phyloP scores from a whole-genome alignment of 2,888 invertebrate genomes.

The Luffia ferchaultella region DNA sequence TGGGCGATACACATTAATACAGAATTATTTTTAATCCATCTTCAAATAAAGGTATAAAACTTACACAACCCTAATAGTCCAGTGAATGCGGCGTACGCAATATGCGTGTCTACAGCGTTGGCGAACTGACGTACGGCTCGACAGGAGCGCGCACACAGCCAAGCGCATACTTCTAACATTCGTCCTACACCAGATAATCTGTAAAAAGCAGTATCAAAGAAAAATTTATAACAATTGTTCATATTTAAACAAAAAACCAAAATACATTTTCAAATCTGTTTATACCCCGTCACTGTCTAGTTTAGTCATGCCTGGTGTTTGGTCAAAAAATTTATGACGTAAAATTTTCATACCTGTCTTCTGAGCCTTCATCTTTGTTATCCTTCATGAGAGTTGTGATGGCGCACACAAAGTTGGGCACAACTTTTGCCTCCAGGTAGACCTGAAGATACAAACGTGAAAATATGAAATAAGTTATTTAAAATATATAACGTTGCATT shows the following conservation, averaged over 20 bases:
- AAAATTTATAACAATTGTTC: too few relatives aligned
- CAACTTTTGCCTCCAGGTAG: conserved; percentile 81
- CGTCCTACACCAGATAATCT: conserved; percentile 41
- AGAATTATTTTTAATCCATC: too few relatives aligned
- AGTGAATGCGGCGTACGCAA: conserved; percentile 35
- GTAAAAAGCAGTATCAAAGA: conserved; percentile 8
- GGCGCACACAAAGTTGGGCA: conserved; percentile 83
- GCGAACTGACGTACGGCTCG: conserved; percentile 49
- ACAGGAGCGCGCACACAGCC: conserved; percentile 51
- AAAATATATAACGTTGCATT: too few relatives aligned
- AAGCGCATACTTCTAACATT: conserved; percentile 50
- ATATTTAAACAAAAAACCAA: too few relatives aligned
- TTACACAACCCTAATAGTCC: conserved; percentile 30
- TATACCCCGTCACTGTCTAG: neutral
- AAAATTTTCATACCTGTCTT: conserved; percentile 35
- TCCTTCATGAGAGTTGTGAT: conserved; percentile 70
- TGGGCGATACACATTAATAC: too few relatives aligned
- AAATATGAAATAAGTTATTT: too few relatives aligned
- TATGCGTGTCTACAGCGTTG: conserved; percentile 30
- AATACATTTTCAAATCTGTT: too few relatives aligned
- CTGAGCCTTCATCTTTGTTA: conserved; percentile 32
- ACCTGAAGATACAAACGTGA: conserved; percentile 48
- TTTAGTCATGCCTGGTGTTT: too few relatives aligned
- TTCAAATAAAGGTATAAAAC: too few relatives aligned
- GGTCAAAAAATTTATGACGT: too few relatives aligned